phyloP scores from a whole-genome alignment of 1,140 invertebrate genomes.

The Anastrepha obliqua region DNA sequence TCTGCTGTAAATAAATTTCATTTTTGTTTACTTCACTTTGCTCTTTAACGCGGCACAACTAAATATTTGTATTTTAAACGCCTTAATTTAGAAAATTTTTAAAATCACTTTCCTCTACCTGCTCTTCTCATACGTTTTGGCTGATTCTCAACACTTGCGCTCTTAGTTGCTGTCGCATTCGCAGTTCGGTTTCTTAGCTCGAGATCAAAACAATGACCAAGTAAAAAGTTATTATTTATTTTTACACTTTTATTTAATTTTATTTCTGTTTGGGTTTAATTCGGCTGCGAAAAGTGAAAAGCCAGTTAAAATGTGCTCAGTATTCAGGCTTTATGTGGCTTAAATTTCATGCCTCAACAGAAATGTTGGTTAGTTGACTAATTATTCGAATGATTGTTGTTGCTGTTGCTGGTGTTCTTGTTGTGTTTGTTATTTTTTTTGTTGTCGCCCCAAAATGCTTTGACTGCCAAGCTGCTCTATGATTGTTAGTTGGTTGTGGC shows the following conservation, averaged over 20 bases:
- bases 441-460: slow-evolving; percentile 14
- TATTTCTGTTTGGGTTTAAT: neutral
- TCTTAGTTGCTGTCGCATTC: neutral
- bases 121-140: neutral
- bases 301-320: slow-evolving; percentile 1
- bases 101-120: neutral
- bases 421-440: neutral
- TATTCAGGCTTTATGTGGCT: neutral
- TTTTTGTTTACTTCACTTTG: neutral
- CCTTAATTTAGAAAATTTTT: neutral
- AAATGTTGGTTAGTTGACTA: slow-evolving; percentile 40
- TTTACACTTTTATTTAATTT: slow-evolving; percentile 11
- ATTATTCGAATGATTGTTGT: slow-evolving; percentile 3
- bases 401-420: neutral
- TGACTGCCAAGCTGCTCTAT: neutral
- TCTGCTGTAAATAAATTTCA: neutral
- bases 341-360: slow-evolving; percentile 42
- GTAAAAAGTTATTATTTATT: neutral
- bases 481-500: neutral
- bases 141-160: too few relatives aligned
- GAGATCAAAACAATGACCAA: slow-evolving; percentile 21
- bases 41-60: neutral
- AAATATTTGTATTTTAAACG: neutral
- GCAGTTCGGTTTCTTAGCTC: neutral
- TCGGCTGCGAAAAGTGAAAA: slow-evolving; percentile 31